Evolutionary conservation across 2,113 vertebrate genomes (phyloP).

Genomic region (Dascyllus trimaculatus): DNA sequence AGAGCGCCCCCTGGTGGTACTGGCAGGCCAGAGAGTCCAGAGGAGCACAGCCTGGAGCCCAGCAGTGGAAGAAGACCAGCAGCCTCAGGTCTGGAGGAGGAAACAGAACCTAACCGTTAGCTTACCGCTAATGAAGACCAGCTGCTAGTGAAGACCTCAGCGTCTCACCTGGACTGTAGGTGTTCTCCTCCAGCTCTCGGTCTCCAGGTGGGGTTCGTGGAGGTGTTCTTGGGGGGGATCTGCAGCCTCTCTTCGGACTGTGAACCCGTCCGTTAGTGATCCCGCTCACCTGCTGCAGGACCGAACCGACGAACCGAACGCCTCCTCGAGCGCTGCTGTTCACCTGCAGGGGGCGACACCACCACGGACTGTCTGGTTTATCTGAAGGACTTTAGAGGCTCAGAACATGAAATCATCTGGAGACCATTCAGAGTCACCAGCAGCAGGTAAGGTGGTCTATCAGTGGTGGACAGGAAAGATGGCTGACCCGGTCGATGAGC

Average conservation of each 20-base stretch:
- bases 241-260: slow-evolving; percentile 79
- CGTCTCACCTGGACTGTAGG: slow-evolving; percentile 79
- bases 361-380: no score
- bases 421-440: no score
- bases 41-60: slow-evolving; percentile 81
- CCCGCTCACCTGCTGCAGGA: slow-evolving; percentile 87
- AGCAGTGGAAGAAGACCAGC: slow-evolving; percentile 91
- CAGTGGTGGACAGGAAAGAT: not conserved
- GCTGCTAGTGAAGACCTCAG: not conserved
- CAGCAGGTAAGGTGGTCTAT: not conserved
- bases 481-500: slow-evolving; percentile 92
- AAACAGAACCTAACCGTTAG: not conserved
- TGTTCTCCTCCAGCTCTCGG: slow-evolving; percentile 74
- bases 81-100: slow-evolving; percentile 84
- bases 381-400: no score
- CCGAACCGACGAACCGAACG: slow-evolving; percentile 92
- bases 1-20: slow-evolving; percentile 93
- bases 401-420: no score
- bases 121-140: no score
- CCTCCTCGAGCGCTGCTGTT: slow-evolving; percentile 90
- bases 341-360: slow-evolving; percentile 82
- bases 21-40: slow-evolving; percentile 88
- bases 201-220: slow-evolving; percentile 77
- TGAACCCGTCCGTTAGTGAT: slow-evolving; percentile 71
- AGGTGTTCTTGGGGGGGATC: slow-evolving; percentile 77